Base-by-base conservation (phyloP, 2,888 invertebrate species). In the Himalopsyche japonica region DNA sequence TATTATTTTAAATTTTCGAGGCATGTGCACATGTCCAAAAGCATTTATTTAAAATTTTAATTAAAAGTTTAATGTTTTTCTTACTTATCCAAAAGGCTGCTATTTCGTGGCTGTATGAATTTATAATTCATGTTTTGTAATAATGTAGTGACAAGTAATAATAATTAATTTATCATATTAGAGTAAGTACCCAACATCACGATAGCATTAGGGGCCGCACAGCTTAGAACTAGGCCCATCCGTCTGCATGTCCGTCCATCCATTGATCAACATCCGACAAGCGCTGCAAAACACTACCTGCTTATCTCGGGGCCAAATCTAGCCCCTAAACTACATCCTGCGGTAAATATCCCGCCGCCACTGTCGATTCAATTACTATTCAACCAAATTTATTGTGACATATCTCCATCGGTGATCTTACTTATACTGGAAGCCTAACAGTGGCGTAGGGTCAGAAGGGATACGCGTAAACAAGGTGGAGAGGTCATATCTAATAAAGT, bases 301-400 rank as follows among this genome's bases (percentile, higher is more conserved):
- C 57, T 20, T 57, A 57, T 57, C 57, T 57, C 57, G 57, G 37
- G 81, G 76, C 76, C 24, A 30, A 80, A 64, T 80, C 80, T 80
- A 49, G 37, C 48, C 57, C 76, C 27, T 20, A 80, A 80, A 80
- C 80, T 80, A 80, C 78, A 78, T 82, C 77, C 77, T 77, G 43
- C 78, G 34, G 49, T 82, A 82, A 82, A 82, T 82, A 43, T 78
- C 34, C 48, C 47, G 79, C 79, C 30, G 57, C 77, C 82, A 78
- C 78, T 78, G 77, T 82, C 82, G 57, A 78, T 82, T 78, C 82
- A 78, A 82, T 82, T 82, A 76, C 78, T 82, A 76, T 81, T 34
- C 76, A 37, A 43, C 49, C 57, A 57, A 49, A 80, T 80, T 80
- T 80, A 80, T 47, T 80, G 80, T 80, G 80, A 80, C 80, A 49